A percentile compares a stretch with the other conserved stretches of the same genome.
These are phyloP conservation scores for Asobara japonica DNA, from an alignment of 1,140 invertebrate genomes.

Conservation along the genomic window DNA sequence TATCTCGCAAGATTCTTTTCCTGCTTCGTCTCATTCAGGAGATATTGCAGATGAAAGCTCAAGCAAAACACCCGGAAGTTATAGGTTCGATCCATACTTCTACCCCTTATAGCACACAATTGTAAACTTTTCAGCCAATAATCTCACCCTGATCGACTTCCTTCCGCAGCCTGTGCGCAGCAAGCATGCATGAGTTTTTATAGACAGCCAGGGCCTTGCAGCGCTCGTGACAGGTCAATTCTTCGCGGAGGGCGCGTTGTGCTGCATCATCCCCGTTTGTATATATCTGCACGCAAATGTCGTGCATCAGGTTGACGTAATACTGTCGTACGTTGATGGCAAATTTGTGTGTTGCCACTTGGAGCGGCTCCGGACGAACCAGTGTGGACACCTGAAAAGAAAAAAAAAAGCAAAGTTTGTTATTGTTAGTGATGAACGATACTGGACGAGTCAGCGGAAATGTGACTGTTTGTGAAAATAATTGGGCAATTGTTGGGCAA, in stretches of 20 bases:
- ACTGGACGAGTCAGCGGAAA: not conserved
- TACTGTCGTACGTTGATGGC: slow-evolving; percentile 83
- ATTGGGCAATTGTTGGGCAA: not conserved
- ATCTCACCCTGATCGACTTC: slow-evolving; percentile 70
- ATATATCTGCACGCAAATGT: slow-evolving; percentile 85
- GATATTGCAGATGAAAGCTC: no score
- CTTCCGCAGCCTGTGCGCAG: slow-evolving; percentile 79
- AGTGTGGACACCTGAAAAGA: slow-evolving; percentile 64
- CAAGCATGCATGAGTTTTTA: slow-evolving; percentile 83
- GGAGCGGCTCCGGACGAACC: slow-evolving; percentile 69
- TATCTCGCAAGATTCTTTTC: no score
- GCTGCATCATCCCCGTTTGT: slow-evolving; percentile 74
- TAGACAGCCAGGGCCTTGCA: slow-evolving; percentile 84
- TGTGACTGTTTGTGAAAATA: not conserved
- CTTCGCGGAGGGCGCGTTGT: slow-evolving; percentile 75
- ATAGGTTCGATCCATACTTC: no score
- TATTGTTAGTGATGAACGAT: not conserved
- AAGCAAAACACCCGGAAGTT: no score
- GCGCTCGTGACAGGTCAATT: slow-evolving; percentile 79
- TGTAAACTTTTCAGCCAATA: no score
- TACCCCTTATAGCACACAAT: no score
- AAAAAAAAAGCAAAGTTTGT: not conserved
- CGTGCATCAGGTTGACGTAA: slow-evolving; percentile 87
- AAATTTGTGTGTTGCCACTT: slow-evolving; percentile 82
- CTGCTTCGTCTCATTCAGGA: no score